A percentile compares a stretch with the other conserved stretches of the same genome.
Conservation (phyloP, 2,888 invertebrate genomes). For the Acronicta aceris region DNA sequence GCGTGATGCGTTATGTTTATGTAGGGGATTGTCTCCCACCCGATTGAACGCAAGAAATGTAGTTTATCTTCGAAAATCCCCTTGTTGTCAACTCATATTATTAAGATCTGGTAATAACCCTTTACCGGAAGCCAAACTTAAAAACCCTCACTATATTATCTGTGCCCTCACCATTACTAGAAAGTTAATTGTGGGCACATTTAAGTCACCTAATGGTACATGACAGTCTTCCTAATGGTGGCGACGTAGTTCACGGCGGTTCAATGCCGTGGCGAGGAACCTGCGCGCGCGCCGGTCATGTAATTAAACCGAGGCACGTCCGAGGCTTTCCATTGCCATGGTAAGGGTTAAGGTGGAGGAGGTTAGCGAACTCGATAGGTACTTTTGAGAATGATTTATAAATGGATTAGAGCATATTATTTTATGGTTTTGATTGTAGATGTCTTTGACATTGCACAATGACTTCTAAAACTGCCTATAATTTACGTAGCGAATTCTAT, state of each 20-base stretch:
- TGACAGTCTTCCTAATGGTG: slow-evolving; percentile 34
- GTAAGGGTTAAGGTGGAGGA: slow-evolving; percentile 47
- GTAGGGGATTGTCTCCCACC: too few species aligned
- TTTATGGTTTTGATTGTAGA: background rate
- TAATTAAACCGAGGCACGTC: slow-evolving; percentile 68
- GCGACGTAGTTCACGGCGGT: slow-evolving; percentile 44
- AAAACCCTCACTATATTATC: too few species aligned
- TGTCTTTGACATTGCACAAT: too few species aligned
- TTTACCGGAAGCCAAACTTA: slow-evolving; percentile 18
- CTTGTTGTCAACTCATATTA: too few species aligned
- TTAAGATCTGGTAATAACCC: background rate
- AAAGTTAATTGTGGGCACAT: slow-evolving; percentile 27
- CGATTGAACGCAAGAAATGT: too few species aligned
- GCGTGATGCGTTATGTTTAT: too few species aligned
- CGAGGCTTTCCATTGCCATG: slow-evolving; percentile 62
- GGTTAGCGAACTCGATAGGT: slow-evolving; percentile 32
- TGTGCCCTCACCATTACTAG: slow-evolving; percentile 39
- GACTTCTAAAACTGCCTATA: too few species aligned
- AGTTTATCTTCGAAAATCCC: background rate
- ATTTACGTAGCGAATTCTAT: too few species aligned
- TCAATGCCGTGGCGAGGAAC: slow-evolving; percentile 64
- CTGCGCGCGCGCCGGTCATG: slow-evolving; percentile 49
- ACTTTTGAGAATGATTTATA: too few species aligned
- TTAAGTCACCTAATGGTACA: slow-evolving; percentile 40
- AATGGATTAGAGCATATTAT: background rate